These are phyloP conservation scores for Melanotaenia trifasciata DNA, from an alignment of 2,797 vertebrate genomes.

Conservation along the genomic window DNA sequence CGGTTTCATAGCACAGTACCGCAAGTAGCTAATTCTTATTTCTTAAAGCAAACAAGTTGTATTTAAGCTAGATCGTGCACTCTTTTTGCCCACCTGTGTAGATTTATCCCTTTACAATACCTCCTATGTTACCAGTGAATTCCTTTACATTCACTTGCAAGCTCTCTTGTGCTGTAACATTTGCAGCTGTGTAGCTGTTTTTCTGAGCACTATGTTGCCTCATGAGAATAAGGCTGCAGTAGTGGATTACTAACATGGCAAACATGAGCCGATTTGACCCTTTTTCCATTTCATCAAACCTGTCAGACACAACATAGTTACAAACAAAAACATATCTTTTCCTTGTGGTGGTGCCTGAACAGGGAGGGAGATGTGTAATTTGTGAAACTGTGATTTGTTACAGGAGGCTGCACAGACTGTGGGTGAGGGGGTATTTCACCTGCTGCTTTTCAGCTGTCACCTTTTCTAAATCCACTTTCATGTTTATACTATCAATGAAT, in stretches of 20 bases:
- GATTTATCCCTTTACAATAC: conserved; percentile 2
- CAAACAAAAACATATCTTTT: conserved; percentile 26
- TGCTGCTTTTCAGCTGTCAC: conserved; percentile 70
- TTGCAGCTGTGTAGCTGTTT: conserved; percentile 43
- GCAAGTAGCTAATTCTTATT: neutral
- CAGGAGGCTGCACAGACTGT: conserved; percentile 47
- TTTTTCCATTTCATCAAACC: conserved; percentile 23
- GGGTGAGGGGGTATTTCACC: conserved; percentile 46
- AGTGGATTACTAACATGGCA: conserved; percentile 30
- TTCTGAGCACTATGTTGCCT: neutral
- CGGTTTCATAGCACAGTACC: neutral
- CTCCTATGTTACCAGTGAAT: conserved; percentile 5
- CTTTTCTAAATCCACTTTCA: conserved; percentile 39
- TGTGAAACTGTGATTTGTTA: conserved; percentile 48
- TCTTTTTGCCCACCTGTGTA: conserved; percentile 11
- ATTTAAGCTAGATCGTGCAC: conserved; percentile 34
- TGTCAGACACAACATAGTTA: conserved; percentile 25
- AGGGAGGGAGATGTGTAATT: conserved; percentile 49
- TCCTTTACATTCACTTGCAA: conserved; percentile 19
- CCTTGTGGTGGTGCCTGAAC: conserved; percentile 24
- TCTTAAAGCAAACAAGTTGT: conserved; percentile 2
- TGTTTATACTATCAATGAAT: conserved; percentile 17
- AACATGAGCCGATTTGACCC: conserved; percentile 38
- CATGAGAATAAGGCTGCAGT: conserved; percentile 26
- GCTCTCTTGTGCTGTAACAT: conserved; percentile 7